Percentiles rank a stretch among this genome's conserved stretches.
phyloP scores from a whole-genome alignment of 2,113 vertebrate species.

The Candoia aspera region DNA sequence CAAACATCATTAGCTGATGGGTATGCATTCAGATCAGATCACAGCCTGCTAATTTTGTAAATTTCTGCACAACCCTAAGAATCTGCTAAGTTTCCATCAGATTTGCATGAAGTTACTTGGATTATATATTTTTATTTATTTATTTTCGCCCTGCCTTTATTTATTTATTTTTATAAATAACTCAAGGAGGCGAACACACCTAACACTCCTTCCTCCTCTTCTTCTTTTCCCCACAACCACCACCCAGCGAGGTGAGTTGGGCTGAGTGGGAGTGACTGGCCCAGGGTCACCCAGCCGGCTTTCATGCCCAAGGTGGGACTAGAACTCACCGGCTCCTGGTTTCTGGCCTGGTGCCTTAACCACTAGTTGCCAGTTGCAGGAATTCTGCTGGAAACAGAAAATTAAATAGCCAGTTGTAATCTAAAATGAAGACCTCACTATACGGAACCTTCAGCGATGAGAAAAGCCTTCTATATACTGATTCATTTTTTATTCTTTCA shows the following conservation, averaged over 20 bases:
- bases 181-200: too few relatives aligned
- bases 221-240: too few relatives aligned
- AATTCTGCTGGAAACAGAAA: conserved; percentile 35
- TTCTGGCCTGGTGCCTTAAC: too few relatives aligned
- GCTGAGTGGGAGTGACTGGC: too few relatives aligned
- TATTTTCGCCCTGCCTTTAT: too few relatives aligned
- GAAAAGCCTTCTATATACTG: not conserved
- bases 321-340: too few relatives aligned
- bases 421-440: not conserved
- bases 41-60: not conserved
- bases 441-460: not conserved
- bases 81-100: not conserved
- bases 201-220: too few relatives aligned
- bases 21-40: not conserved
- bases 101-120: not conserved
- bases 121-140: too few relatives aligned
- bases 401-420: not conserved
- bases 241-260: too few relatives aligned
- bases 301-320: too few relatives aligned
- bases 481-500: not conserved
- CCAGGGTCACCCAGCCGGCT: too few relatives aligned
- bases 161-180: too few relatives aligned
- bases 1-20: not conserved
- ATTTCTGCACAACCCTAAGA: not conserved
- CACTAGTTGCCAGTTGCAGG: not conserved